These are phyloP conservation scores for Mactromeris polynyma DNA, from an alignment of 2,888 invertebrate genomes.

Conservation along the genomic window DNA sequence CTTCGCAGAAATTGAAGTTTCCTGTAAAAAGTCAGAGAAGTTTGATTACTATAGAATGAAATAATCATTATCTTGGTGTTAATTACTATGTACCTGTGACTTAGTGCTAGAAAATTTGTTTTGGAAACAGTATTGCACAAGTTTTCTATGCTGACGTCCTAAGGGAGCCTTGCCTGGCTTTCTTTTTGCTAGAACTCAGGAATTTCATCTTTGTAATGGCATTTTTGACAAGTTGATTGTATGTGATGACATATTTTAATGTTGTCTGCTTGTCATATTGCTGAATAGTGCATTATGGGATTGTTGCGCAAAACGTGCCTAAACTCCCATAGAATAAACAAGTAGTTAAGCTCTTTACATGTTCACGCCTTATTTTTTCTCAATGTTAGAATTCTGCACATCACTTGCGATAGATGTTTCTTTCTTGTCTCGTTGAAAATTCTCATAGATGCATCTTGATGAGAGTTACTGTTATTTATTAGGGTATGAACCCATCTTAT, in stretches of 20 bases:
- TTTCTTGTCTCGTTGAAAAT: not conserved
- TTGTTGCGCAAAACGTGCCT: not conserved
- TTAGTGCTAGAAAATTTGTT: not conserved
- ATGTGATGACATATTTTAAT: constrained; percentile 12
- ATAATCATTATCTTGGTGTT: not conserved
- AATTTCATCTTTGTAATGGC: constrained; percentile 14
- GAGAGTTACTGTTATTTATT: not conserved
- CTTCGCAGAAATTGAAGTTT: not conserved
- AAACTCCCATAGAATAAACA: not conserved
- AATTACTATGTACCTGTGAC: not conserved
- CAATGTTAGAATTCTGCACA: not conserved
- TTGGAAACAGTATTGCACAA: not conserved
- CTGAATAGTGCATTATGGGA: not conserved
- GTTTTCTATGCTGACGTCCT: not conserved
- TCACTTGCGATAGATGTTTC: not conserved
- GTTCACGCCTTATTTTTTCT: not conserved
- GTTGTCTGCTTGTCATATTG: not conserved
- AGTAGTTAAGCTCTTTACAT: not conserved
- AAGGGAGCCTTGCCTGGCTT: not conserved
- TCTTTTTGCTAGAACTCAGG: not conserved
- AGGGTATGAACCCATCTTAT: not conserved
- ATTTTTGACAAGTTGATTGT: constrained; percentile 18
- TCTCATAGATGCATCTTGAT: not conserved
- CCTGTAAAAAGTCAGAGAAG: not conserved
- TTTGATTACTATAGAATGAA: constrained; percentile 1